These are phyloP conservation scores for Neolamprologus caudopunctatus DNA, from an alignment of 2,113 vertebrate species.

Conservation along the genomic window DNA sequence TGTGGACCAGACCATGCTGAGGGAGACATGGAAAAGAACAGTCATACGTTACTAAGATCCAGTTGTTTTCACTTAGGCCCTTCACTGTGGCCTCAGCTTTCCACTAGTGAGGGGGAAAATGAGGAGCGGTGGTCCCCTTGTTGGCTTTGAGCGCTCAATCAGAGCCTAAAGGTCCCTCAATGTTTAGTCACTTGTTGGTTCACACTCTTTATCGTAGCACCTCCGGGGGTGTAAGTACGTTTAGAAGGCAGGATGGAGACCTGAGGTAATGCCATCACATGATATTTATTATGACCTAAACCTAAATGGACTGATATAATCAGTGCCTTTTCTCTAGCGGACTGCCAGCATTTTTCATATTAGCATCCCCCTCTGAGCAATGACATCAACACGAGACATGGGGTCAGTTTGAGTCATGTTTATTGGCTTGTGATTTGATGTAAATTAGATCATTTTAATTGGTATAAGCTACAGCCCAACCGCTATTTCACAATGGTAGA, in stretches of 20 bases:
- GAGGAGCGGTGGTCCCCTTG: not conserved
- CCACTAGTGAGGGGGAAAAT: not conserved
- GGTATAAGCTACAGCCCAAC: not conserved
- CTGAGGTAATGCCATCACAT: conserved; percentile 18
- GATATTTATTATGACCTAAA: conserved; percentile 54
- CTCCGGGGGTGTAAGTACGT: not conserved
- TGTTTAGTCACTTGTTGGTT: not conserved
- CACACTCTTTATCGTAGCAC: not conserved
- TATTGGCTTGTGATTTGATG: conserved; percentile 16
- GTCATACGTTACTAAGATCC: conserved; percentile 37
- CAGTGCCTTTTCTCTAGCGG: not conserved
- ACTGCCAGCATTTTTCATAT: conserved; percentile 1
- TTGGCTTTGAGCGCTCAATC: conserved; percentile 11
- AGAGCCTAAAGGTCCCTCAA: not conserved
- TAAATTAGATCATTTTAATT: conserved; percentile 7
- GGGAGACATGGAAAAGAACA: conserved; percentile 47
- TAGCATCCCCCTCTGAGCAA: conserved; percentile 35
- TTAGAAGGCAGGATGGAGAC: not conserved
- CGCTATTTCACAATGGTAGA: not conserved
- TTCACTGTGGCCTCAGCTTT: conserved; percentile 52
- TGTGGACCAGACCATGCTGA: conserved; percentile 3
- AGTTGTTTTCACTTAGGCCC: conserved; percentile 71
- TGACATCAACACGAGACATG: conserved; percentile 34
- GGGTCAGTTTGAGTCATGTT: conserved; percentile 20
- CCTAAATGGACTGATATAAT: conserved; percentile 49